phyloP scores from a whole-genome alignment of 2,888 invertebrate species.

The Vannuccia rotundouncinata region DNA sequence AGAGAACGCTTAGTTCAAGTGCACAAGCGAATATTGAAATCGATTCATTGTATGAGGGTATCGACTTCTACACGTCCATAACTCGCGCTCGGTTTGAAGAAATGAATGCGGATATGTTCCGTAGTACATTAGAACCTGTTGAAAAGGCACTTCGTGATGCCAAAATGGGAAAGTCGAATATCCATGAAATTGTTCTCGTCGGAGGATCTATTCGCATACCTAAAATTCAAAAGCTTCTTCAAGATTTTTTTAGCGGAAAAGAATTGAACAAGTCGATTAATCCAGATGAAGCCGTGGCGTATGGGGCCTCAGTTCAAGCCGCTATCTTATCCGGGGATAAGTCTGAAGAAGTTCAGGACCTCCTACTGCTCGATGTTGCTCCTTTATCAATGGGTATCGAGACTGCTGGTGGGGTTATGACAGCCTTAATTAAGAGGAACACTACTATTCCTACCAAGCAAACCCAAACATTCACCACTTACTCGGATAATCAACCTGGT shows the following conservation, averaged over 20 bases:
- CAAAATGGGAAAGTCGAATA: constrained; percentile 68
- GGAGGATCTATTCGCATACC: constrained; percentile 61
- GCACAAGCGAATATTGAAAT: constrained; percentile 49
- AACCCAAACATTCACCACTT: constrained; percentile 90
- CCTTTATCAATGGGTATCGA: constrained; percentile 75
- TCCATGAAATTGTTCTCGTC: constrained; percentile 73
- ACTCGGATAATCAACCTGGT: constrained; percentile 81
- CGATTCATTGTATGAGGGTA: constrained; percentile 48
- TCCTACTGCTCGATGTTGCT: constrained; percentile 55
- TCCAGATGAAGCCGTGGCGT: constrained; percentile 57
- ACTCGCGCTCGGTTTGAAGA: constrained; percentile 51
- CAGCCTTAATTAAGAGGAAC: constrained; percentile 89
- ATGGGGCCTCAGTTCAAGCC: constrained; percentile 71
- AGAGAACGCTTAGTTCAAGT: constrained; percentile 57
- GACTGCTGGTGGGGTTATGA: constrained; percentile 88
- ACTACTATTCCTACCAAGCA: constrained; percentile 94
- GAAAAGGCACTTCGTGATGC: constrained; percentile 72
- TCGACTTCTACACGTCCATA: constrained; percentile 49
- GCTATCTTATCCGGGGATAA: constrained; percentile 63
- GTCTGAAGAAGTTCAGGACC: constrained; percentile 51
- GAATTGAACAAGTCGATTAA: constrained; percentile 58
- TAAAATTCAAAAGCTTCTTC: constrained; percentile 50
- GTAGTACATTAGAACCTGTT: constrained; percentile 69
- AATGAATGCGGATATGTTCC: constrained; percentile 47
- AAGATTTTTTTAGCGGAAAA: constrained; percentile 53